These are phyloP conservation scores for Thyatira batis DNA, from an alignment of 2,888 invertebrate species.

Conservation along the genomic window DNA sequence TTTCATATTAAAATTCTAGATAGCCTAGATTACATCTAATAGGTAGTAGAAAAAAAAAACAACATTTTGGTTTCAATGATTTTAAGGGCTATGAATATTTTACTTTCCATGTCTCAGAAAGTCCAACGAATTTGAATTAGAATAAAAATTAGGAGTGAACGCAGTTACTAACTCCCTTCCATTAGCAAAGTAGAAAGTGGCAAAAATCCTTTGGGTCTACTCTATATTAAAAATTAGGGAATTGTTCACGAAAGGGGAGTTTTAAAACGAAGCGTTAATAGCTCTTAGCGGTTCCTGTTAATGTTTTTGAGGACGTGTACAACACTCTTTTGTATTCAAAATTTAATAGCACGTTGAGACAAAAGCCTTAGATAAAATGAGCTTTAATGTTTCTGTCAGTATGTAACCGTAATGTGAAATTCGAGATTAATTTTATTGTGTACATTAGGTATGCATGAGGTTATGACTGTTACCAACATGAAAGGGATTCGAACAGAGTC, in stretches of 20 bases:
- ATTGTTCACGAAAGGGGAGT: not conserved
- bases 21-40: too few species aligned
- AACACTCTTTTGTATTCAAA: not conserved
- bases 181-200: not conserved
- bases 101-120: not conserved
- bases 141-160: not conserved
- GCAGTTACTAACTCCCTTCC: not conserved
- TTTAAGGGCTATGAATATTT: too few species aligned
- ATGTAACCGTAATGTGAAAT: too few species aligned
- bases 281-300: not conserved
- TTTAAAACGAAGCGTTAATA: not conserved
- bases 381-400: not conserved
- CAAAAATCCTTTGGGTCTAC: not conserved
- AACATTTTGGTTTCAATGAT: constrained; percentile 1
- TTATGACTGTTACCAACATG: too few species aligned
- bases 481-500: too few species aligned
- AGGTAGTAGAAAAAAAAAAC: too few species aligned
- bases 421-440: too few species aligned
- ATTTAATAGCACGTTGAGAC: not conserved
- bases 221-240: not conserved
- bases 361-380: not conserved
- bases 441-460: too few species aligned
- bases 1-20: too few species aligned
- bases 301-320: not conserved
- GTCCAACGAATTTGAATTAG: not conserved